phyloP scores from a whole-genome alignment of 2,113 vertebrate genomes.

The Leptobrachium leishanense region DNA sequence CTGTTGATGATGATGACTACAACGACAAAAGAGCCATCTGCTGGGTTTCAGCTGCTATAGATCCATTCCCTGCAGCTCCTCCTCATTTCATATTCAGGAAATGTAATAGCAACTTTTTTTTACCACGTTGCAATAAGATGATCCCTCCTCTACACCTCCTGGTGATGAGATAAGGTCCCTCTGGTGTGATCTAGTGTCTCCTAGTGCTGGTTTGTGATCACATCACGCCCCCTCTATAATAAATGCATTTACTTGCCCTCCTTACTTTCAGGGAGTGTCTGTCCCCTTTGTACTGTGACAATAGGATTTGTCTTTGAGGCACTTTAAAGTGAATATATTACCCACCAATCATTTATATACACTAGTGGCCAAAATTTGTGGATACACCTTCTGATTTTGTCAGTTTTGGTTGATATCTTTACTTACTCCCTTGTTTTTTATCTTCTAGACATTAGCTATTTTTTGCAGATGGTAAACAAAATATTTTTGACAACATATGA shows the following conservation, averaged over 20 bases:
- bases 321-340: too few relatives aligned
- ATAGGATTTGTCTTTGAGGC: too few relatives aligned
- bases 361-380: too few relatives aligned
- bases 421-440: too few relatives aligned
- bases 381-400: too few relatives aligned
- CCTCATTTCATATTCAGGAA: constrained; percentile 45
- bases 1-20: constrained; percentile 29
- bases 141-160: constrained; percentile 13
- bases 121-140: constrained; percentile 16
- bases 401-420: too few relatives aligned
- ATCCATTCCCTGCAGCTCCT: constrained; percentile 33
- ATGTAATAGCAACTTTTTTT: constrained; percentile 24
- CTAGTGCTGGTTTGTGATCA: not conserved
- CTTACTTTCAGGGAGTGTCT: too few relatives aligned
- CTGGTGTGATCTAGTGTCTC: not conserved
- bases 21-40: constrained; percentile 37
- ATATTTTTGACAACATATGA: too few relatives aligned
- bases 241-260: not conserved
- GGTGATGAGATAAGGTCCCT: not conserved
- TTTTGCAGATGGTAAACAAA: too few relatives aligned
- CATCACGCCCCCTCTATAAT: not conserved
- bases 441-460: too few relatives aligned
- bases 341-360: too few relatives aligned
- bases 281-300: too few relatives aligned
- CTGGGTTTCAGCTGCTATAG: constrained; percentile 19